A percentile compares a stretch with the other conserved stretches of the same genome.
Evolutionary conservation across 2,888 invertebrate species (phyloP).

Genomic region (Brachyptera putata): DNA sequence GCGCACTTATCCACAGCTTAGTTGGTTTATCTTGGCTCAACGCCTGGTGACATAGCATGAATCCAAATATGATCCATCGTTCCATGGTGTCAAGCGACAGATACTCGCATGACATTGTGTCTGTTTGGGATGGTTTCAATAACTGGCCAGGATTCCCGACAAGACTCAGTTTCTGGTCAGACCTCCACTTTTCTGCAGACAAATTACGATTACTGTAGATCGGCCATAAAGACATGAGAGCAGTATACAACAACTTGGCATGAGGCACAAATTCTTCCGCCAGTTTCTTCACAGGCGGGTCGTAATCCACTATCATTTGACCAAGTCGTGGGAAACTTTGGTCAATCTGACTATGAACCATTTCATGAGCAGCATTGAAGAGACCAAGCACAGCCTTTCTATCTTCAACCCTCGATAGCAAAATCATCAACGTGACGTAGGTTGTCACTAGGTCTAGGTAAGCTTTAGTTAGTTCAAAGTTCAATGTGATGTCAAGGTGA

Average conservation of each 20-base stretch:
- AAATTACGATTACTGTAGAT: constrained; percentile 88
- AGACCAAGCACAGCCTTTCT: constrained; percentile 94
- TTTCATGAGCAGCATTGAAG: constrained; percentile 96
- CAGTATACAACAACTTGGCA: constrained; percentile 77
- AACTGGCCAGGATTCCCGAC: constrained; percentile 93
- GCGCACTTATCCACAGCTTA: constrained; percentile 85
- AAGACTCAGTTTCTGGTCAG: constrained; percentile 87
- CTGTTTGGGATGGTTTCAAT: constrained; percentile 89
- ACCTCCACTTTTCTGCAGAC: constrained; percentile 90
- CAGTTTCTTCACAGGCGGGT: constrained; percentile 89
- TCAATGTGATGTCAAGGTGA: constrained; percentile 89
- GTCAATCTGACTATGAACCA: constrained; percentile 86
- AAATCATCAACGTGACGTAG: constrained; percentile 93
- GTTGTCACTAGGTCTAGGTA: constrained; percentile 93
- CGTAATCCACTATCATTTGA: constrained; percentile 97
- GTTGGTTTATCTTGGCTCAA: constrained; percentile 74
- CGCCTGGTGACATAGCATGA: constrained; percentile 84
- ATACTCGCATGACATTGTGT: constrained; percentile 97
- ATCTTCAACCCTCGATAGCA: constrained; percentile 97
- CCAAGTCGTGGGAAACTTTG: constrained; percentile 92
- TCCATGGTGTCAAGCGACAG: constrained; percentile 93
- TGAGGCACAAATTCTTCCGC: constrained; percentile 97
- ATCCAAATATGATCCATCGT: constrained; percentile 94
- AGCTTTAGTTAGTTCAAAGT: constrained; percentile 92
- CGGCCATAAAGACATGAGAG: constrained; percentile 80